Percentiles rank a stretch among this genome's conserved stretches.
phyloP scores from a whole-genome alignment of 2,797 vertebrate species.

The Fistularia commersonii region DNA sequence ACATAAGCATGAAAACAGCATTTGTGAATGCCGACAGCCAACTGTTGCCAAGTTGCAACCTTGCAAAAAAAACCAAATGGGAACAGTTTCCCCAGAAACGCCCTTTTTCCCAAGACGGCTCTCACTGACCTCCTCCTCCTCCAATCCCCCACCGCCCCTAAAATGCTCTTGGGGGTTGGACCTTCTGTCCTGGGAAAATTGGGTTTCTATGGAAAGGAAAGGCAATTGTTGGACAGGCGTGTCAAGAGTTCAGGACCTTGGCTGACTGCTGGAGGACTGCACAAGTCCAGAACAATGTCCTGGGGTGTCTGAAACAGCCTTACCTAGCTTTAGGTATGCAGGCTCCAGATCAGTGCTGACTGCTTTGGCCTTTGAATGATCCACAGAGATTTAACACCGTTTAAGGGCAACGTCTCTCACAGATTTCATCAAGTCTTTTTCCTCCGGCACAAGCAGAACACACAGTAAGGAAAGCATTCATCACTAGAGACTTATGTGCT shows the following conservation, averaged over 20 bases:
- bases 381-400: not conserved
- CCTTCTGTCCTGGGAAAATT: slow-evolving; percentile 55
- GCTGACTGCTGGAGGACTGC: slow-evolving; percentile 33
- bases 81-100: slow-evolving; percentile 69
- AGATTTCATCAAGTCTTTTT: too few relatives aligned
- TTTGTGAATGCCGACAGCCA: slow-evolving; percentile 52
- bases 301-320: slow-evolving; percentile 10
- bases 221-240: slow-evolving; percentile 49
- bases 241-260: slow-evolving; percentile 57
- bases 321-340: slow-evolving; percentile 15
- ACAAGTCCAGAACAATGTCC: slow-evolving; percentile 22
- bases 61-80: slow-evolving; percentile 54
- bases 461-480: too few relatives aligned
- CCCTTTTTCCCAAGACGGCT: slow-evolving; percentile 55
- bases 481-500: too few relatives aligned
- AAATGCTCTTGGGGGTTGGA: slow-evolving; percentile 39
- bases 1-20: slow-evolving; percentile 40
- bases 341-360: not conserved
- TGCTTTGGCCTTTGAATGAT: not conserved
- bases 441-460: too few relatives aligned
- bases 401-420: too few relatives aligned
- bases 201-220: slow-evolving; percentile 58
- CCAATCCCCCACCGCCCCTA: too few relatives aligned
- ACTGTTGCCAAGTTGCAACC: slow-evolving; percentile 67
- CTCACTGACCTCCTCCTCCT: slow-evolving; percentile 36